Evolutionary conservation across 2,797 vertebrate genomes (phyloP).

Genomic region (Myotis findleyi): DNA sequence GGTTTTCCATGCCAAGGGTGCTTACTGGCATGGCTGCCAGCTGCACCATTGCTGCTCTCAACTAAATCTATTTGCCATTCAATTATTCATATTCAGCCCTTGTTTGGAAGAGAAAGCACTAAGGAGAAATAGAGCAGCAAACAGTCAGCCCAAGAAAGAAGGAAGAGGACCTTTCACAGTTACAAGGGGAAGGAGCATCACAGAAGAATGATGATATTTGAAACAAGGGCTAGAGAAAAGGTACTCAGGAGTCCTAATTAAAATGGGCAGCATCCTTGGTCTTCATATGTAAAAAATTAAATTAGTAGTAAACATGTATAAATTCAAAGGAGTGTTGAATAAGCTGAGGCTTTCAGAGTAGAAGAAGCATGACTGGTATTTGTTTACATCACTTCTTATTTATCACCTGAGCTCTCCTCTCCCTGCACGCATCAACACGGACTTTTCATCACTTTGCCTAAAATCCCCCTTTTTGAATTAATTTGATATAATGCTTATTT

Average conservation of each 20-base stretch:
- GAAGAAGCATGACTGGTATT: neutral
- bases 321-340: neutral
- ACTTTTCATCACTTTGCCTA: neutral
- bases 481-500: neutral
- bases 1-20: neutral
- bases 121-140: slow-evolving; percentile 31
- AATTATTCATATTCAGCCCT: slow-evolving; percentile 41
- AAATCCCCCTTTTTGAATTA: neutral
- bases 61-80: neutral
- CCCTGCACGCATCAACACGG: fast-evolving
- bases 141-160: neutral
- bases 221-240: neutral
- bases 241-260: neutral
- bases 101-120: neutral
- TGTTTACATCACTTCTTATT: neutral
- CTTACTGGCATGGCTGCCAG: neutral
- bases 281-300: neutral
- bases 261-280: neutral
- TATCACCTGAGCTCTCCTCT: neutral
- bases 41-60: neutral
- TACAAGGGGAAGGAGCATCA: neutral
- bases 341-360: neutral
- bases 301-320: neutral
- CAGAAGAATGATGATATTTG: neutral
- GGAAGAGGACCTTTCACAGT: neutral